These are phyloP conservation scores for Penaeus japonicus DNA, from an alignment of 1,140 invertebrate species.

Conservation along the genomic window DNA sequence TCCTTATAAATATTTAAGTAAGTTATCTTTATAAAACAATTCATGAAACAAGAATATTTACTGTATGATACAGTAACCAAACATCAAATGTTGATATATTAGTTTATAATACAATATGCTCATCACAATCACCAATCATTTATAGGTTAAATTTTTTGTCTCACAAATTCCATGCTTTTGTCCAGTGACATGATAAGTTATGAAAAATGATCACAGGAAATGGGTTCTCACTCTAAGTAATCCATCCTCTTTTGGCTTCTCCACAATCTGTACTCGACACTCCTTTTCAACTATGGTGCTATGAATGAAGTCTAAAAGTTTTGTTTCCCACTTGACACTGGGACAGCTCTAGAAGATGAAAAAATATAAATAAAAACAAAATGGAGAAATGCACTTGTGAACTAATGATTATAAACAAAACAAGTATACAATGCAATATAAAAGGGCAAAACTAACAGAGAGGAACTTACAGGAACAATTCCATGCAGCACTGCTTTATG, in stretches of 20 bases:
- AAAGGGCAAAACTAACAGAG: neutral
- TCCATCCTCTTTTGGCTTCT: neutral
- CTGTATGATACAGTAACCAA: too few species aligned
- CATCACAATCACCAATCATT: too few species aligned
- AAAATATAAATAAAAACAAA: neutral
- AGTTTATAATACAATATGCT: too few species aligned
- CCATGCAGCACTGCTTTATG: conserved; percentile 63
- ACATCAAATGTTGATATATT: too few species aligned
- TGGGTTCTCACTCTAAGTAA: neutral
- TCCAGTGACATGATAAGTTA: neutral
- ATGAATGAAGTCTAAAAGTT: conserved; percentile 29
- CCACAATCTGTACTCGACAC: conserved; percentile 23
- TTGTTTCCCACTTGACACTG: conserved; percentile 15
- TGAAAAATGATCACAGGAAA: neutral
- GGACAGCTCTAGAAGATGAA: neutral
- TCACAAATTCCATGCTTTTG: too few species aligned
- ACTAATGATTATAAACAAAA: neutral
- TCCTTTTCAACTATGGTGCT: conserved; percentile 13
- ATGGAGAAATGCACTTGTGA: neutral
- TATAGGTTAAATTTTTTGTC: too few species aligned
- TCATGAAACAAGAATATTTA: too few species aligned
- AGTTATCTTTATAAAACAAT: too few species aligned
- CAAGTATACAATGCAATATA: neutral
- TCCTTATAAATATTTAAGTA: too few species aligned
- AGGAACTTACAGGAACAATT: conserved; percentile 63